A percentile compares a stretch with the other conserved stretches of the same genome.
Conservation (phyloP, 2,888 invertebrate genomes). For the Syritta pipiens region DNA sequence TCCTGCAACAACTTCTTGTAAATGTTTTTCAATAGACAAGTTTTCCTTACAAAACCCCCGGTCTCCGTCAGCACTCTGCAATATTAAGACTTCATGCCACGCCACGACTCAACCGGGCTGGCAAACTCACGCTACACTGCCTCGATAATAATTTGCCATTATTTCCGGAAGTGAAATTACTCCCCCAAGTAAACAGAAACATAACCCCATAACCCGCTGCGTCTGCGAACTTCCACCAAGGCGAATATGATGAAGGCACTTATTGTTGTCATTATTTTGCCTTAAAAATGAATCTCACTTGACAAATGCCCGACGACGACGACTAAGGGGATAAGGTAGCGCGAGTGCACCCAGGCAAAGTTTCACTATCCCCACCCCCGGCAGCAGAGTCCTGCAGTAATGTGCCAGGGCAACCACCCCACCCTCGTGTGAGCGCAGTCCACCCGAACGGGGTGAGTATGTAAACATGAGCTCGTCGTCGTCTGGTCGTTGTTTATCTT, state of each 20-base stretch:
- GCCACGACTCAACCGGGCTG: background rate
- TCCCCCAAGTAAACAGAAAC: conserved; percentile 49
- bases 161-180: conserved; percentile 58
- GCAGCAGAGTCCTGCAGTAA: conserved; percentile 35
- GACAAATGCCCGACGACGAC: conserved; percentile 55
- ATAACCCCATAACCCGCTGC: conserved; percentile 63
- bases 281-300: conserved; percentile 66
- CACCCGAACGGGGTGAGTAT: conserved; percentile 8
- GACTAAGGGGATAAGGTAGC: conserved; percentile 7
- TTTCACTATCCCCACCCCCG: conserved; percentile 35
- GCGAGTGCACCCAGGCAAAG: conserved; percentile 32
- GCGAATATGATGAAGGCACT: conserved; percentile 66
- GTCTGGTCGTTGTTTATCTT: conserved; percentile 63
- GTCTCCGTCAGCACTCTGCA: background rate
- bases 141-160: conserved; percentile 52
- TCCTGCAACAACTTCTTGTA: background rate
- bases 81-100: background rate
- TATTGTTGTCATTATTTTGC: conserved; percentile 66
- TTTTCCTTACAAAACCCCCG: no score
- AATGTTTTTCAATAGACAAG: conserved; percentile 16
- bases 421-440: conserved; percentile 28
- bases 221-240: conserved; percentile 51
- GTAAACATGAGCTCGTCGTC: conserved; percentile 59
- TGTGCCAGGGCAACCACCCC: conserved; percentile 16
- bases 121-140: conserved; percentile 1